Conservation (phyloP, 1,140 invertebrate species). For the Spodoptera litura region DNA sequence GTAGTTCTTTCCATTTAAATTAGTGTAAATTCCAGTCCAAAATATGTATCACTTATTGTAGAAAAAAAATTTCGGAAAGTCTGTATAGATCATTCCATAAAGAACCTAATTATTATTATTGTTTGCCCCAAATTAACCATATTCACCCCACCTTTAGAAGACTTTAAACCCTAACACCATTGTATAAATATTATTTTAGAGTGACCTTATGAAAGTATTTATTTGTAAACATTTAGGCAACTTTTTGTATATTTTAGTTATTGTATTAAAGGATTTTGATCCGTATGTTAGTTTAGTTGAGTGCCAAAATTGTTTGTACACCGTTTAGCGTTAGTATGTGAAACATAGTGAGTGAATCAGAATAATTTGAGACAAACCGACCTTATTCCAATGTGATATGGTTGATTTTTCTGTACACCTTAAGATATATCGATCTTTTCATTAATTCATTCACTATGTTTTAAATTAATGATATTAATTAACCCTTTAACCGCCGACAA, state of each 20-base stretch:
- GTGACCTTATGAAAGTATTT: conserved; percentile 18
- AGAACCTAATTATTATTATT: background rate
- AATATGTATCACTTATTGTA: too few relatives aligned
- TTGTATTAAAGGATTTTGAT: background rate
- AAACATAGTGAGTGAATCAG: background rate
- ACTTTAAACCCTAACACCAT: conserved; percentile 1
- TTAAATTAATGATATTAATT: too few relatives aligned
- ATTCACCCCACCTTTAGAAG: conserved; percentile 6
- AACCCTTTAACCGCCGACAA: too few relatives aligned
- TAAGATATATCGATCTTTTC: too few relatives aligned
- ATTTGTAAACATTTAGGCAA: background rate
- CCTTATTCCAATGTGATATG: too few relatives aligned
- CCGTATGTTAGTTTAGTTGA: background rate
- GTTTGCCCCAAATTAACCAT: too few relatives aligned
- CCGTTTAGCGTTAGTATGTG: conserved; percentile 10
- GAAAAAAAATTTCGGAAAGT: too few relatives aligned
- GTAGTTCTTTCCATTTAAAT: too few relatives aligned
- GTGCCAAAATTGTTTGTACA: conserved; percentile 18
- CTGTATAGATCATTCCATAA: too few relatives aligned
- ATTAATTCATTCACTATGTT: conserved; percentile 1
- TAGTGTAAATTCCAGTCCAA: too few relatives aligned
- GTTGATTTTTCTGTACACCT: too few relatives aligned
- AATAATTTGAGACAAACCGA: background rate
- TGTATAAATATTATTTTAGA: conserved; percentile 2
- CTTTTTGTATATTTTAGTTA: background rate